Evolutionary conservation across 2,888 invertebrate species (phyloP).

Genomic region (Laothoe populi): DNA sequence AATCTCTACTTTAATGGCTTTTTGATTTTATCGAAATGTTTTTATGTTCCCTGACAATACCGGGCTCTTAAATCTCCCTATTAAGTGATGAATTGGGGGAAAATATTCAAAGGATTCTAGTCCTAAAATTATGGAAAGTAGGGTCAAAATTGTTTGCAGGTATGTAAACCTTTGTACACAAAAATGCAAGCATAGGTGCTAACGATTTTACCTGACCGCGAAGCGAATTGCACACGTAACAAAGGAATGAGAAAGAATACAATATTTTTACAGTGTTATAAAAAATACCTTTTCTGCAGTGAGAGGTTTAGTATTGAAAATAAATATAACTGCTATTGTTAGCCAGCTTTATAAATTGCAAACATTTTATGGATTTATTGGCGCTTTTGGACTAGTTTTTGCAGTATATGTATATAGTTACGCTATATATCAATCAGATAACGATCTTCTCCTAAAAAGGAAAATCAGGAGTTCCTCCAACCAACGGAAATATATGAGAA

Average conservation of each 20-base stretch:
- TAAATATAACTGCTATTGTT: slow-evolving; percentile 13
- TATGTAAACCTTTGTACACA: slow-evolving; percentile 1
- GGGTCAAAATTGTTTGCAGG: neutral
- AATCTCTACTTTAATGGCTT: slow-evolving; percentile 17
- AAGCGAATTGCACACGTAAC: slow-evolving; percentile 12
- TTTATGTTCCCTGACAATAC: slow-evolving; percentile 23
- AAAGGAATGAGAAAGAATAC: slow-evolving; percentile 9
- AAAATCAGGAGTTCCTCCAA: no score
- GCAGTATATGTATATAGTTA: no score
- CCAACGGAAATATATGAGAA: no score
- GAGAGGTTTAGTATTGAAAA: slow-evolving; percentile 8
- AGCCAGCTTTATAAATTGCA: slow-evolving; percentile 8
- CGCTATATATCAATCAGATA: no score
- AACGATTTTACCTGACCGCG: slow-evolving; percentile 24
- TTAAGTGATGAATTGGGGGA: slow-evolving; percentile 18
- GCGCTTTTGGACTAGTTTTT: neutral
- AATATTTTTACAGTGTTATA: slow-evolving; percentile 11
- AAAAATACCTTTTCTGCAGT: slow-evolving; percentile 15
- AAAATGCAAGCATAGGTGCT: slow-evolving; percentile 21
- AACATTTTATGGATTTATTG: slow-evolving; percentile 1
- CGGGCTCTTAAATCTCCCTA: slow-evolving; percentile 21
- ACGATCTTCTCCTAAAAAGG: no score
- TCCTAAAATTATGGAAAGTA: neutral
- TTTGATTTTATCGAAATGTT: slow-evolving; percentile 25
- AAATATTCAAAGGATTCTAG: neutral